Base-by-base conservation (phyloP, 2,888 invertebrate species). In the Aproaerema taeniolella region DNA sequence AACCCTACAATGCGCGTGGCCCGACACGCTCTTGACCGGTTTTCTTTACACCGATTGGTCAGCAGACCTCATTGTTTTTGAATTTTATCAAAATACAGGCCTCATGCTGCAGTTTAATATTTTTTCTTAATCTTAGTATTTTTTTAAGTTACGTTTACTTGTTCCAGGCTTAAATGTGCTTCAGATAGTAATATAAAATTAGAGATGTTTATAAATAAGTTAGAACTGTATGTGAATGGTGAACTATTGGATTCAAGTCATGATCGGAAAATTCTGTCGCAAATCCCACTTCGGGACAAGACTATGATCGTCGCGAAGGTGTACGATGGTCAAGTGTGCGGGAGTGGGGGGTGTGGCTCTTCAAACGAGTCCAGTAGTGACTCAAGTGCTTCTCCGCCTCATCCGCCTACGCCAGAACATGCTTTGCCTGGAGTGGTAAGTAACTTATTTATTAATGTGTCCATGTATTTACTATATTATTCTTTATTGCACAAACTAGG, bases 321-420 rank as follows among this genome's bases (percentile, higher is more conserved):
- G 20, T 86, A 80, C 46, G 85, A 86, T 46, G 82, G 83, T 1
- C 83, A 81, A 60, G 79, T 85, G 24, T 83, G 83, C 50, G 82
- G 83, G 1, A 83, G 85, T 47, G 83, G 83, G 9, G 83, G 83
- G 1, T 83, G 85, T 45, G 86, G 86, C 31, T 87, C 87, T 8
- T 87, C 87, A 2, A 87, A 86, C 39, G 98, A 98, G 67, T 96
- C 96, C 40, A 96, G 96, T 62, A 96, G 96, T 41, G 98, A 98
- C 72, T 97, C 97, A 53, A 97, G 97, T 41, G 95, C 96, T 2
- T 95, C 96, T 2, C 97, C 97, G 1, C 97, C 97, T 1, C 96
- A 95, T 65, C 92, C 93, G 0, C 94, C 93, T 55, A 95, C 96
- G 61, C 94, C 95, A 0, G 98, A 98, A 81, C 93, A 92, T 64